Base-by-base conservation (phyloP, 1,140 invertebrate genomes). In the Calephelis nemesis region DNA sequence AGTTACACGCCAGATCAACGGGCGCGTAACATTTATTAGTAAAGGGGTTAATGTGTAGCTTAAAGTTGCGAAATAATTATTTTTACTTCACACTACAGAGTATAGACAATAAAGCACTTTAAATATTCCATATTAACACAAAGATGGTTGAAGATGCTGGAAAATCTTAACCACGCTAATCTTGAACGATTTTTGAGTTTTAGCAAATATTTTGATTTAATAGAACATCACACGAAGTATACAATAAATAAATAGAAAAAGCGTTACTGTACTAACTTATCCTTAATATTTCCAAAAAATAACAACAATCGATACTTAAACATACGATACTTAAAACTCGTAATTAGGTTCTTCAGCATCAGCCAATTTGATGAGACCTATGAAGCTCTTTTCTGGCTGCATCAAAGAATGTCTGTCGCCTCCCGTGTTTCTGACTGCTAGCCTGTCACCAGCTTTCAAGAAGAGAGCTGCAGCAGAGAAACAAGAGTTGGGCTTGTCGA, bases 341-440 rank as follows among this genome's bases (percentile, higher is more conserved):
- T 81, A 68, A 10, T 78, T 68, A 3, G 85, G 86, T 42, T 88
- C 82, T 54, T 90, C 88, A 2, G 92, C 84, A 69, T 95, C 94
- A n/a, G 93, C 93, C n/a, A 96, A 85, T 90, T 96, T 96, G 48
- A 96, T 93, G 7, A 96, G 92, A 47, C 96, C 96, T 78, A 96
- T 96, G 90, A 96, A 97, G 74, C 96, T 96, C 81, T 96, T 96
- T 62, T 94, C 94, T 12, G 94, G 93, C 76, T 96, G 93, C 81
- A 97, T 94, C 12, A 96, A 85, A 0, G 94, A 95, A 78, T 95
- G 95, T 64, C 95, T 92, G 66, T 94, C 93, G 6, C 93, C 92
- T 48, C 94, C 94, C 5, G 96, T 93, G 74, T 96, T 96, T 65
- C 93, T 93, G 1, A 97, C 78, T 15, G 94, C 93, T 5, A 97